Conservation (phyloP, 2,113 vertebrate species). For the Loxodonta africana region DNA sequence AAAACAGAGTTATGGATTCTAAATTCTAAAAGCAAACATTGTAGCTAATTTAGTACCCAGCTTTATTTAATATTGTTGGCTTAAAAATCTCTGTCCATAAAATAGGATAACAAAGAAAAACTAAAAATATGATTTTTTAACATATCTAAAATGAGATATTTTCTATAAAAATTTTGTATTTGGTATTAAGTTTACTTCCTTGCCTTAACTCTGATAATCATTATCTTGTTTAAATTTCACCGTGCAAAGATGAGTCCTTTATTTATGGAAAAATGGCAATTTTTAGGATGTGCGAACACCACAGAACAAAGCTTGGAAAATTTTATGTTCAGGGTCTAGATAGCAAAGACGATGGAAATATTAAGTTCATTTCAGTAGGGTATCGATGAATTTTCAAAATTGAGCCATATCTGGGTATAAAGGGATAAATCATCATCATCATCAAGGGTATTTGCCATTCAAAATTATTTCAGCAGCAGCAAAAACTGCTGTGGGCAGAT, state of each 20-base stretch:
- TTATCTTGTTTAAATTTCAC: slow-evolving; percentile 23
- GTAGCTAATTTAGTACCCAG: neutral
- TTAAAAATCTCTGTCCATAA: neutral
- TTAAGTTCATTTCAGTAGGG: neutral
- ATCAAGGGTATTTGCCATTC: slow-evolving; percentile 33
- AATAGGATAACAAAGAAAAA: slow-evolving; percentile 53
- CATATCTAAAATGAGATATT: slow-evolving; percentile 21
- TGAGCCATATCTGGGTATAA: neutral
- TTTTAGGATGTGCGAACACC: neutral
- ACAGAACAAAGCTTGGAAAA: neutral
- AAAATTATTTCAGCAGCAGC: neutral
- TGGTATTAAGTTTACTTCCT: neutral
- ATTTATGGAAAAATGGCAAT: neutral
- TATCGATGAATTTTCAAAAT: neutral
- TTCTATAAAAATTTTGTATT: slow-evolving; percentile 12
- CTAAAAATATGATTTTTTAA: slow-evolving; percentile 36
- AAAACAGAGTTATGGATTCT: slow-evolving; percentile 28
- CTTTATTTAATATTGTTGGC: slow-evolving; percentile 44
- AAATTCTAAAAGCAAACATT: neutral
- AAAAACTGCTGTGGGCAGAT: neutral
- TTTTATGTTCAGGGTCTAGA: slow-evolving; percentile 9
- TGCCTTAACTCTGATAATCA: neutral
- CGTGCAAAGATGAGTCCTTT: neutral
- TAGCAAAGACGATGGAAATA: neutral
- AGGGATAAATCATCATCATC: neutral